Percentiles rank a stretch among this genome's conserved stretches.
phyloP scores from a whole-genome alignment of 2,888 invertebrate species.

The Empis stercorea region DNA sequence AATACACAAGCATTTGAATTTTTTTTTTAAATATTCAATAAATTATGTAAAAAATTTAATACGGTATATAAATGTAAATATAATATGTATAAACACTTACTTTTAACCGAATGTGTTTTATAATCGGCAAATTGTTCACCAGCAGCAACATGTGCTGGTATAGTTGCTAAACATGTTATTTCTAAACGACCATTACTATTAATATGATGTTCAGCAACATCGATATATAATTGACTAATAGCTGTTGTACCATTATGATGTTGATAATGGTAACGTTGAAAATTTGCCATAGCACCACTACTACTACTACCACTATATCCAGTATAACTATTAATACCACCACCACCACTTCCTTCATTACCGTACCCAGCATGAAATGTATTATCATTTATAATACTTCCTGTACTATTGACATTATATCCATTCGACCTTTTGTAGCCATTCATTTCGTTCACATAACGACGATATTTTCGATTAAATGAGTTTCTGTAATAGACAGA shows the following conservation, averaged over 20 bases:
- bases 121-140: slow-evolving; percentile 62
- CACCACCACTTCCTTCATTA: slow-evolving; percentile 7
- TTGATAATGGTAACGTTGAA: slow-evolving; percentile 1
- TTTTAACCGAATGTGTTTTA: slow-evolving; percentile 57
- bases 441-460: slow-evolving; percentile 28
- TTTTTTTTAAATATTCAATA: no score
- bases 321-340: slow-evolving; percentile 25
- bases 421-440: slow-evolving; percentile 22
- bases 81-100: slow-evolving; percentile 37
- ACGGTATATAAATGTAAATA: no score
- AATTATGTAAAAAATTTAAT: no score
- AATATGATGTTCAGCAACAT: slow-evolving; percentile 56
- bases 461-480: slow-evolving; percentile 31
- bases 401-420: slow-evolving; percentile 20
- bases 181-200: slow-evolving; percentile 56
- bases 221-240: slow-evolving; percentile 58
- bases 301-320: slow-evolving; percentile 22
- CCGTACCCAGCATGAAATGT: neutral
- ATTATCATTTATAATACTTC: slow-evolving; percentile 17
- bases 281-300: slow-evolving; percentile 2
- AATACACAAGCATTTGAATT: no score
- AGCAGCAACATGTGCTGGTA: slow-evolving; percentile 58
- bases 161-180: slow-evolving; percentile 64
- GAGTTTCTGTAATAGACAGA: slow-evolving; percentile 23
- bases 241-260: slow-evolving; percentile 33